Evolutionary conservation across 2,888 invertebrate species (phyloP).

Genomic region (Eulithis testata): DNA sequence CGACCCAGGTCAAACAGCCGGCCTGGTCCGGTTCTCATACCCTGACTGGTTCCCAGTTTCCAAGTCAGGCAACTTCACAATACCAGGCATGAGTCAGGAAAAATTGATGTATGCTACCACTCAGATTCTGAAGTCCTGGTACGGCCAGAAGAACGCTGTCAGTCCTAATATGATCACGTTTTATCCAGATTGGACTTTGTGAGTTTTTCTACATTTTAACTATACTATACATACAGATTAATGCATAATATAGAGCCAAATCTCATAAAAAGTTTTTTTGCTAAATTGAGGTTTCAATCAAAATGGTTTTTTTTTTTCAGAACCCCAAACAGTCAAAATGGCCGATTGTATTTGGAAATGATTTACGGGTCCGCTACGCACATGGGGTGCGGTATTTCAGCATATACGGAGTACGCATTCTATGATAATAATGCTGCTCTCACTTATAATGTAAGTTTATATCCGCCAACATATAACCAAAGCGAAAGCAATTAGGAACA

Average conservation of each 20-base stretch:
- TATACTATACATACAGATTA: too few relatives aligned
- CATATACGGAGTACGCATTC: constrained; percentile 56
- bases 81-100: constrained; percentile 41
- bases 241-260: too few relatives aligned
- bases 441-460: constrained; percentile 58
- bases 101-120: constrained; percentile 55
- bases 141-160: constrained; percentile 50
- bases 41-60: constrained; percentile 55
- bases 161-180: constrained; percentile 47
- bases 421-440: constrained; percentile 43
- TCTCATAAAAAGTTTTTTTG: too few relatives aligned
- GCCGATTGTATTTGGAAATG: constrained; percentile 55
- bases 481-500: too few relatives aligned
- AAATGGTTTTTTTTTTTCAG: constrained; percentile 33
- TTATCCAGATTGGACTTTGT: constrained; percentile 54
- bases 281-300: background rate
- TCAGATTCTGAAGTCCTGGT: constrained; percentile 54
- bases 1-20: constrained; percentile 57
- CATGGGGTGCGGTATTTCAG: constrained; percentile 70
- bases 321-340: constrained; percentile 26
- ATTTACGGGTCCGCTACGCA: constrained; percentile 59
- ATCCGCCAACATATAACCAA: background rate
- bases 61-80: constrained; percentile 25
- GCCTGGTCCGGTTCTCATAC: constrained; percentile 52
- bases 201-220: constrained; percentile 41